These are phyloP conservation scores for Diabrotica undecimpunctata DNA, from an alignment of 1,140 invertebrate genomes.

Conservation along the genomic window DNA sequence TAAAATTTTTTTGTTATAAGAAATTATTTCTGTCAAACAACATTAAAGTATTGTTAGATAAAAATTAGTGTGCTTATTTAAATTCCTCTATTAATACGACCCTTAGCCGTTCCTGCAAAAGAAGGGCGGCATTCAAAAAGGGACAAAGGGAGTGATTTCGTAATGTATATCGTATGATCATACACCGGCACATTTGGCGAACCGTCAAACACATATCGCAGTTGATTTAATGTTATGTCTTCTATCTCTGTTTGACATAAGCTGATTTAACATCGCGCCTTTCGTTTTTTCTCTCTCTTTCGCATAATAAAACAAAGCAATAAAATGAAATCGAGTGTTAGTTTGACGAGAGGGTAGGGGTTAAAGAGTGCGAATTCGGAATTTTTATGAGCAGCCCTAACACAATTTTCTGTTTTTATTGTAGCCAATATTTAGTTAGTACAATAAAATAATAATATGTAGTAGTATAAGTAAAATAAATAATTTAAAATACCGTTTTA, in stretches of 20 bases:
- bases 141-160: constrained; percentile 12
- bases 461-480: too few relatives aligned
- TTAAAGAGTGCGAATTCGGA: neutral
- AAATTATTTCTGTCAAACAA: too few relatives aligned
- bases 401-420: too few relatives aligned
- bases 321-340: constrained; percentile 15
- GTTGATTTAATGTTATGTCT: constrained; percentile 15
- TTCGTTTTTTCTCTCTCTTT: neutral
- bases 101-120: neutral
- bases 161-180: constrained; percentile 18
- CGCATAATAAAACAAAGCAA: constrained; percentile 12
- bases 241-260: neutral
- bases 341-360: constrained; percentile 3
- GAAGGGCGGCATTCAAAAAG: constrained; percentile 5
- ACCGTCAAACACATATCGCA: constrained; percentile 12
- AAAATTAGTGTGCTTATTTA: too few relatives aligned
- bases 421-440: too few relatives aligned
- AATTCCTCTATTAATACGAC: too few relatives aligned
- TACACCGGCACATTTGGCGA: constrained; percentile 8
- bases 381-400: neutral
- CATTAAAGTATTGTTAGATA: too few relatives aligned
- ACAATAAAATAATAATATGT: too few relatives aligned
- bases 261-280: neutral
- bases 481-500: too few relatives aligned
- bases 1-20: too few relatives aligned